A percentile compares a stretch with the other conserved stretches of the same genome.
These are phyloP conservation scores for Sarcophaga peregrina DNA, from an alignment of 1,140 invertebrate genomes.

Conservation along the genomic window DNA sequence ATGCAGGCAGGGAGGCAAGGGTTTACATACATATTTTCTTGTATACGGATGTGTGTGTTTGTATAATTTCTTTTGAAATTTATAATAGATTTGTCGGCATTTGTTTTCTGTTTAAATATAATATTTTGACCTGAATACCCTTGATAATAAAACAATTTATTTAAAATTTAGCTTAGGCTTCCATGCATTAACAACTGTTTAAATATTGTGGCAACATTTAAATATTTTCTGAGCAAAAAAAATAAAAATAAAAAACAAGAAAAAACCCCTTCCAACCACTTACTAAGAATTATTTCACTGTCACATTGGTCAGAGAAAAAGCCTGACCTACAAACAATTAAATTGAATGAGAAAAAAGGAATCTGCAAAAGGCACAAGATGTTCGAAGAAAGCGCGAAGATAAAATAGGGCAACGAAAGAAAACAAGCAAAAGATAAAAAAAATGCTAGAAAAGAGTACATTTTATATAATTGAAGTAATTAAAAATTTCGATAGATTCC, in stretches of 20 bases:
- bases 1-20: too few species aligned
- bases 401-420: background rate
- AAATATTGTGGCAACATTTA: slow-evolving; percentile 23
- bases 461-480: slow-evolving; percentile 15
- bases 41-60: too few species aligned
- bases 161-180: background rate
- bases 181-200: slow-evolving; percentile 16
- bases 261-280: background rate
- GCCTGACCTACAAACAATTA: slow-evolving; percentile 22
- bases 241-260: background rate
- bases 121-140: background rate
- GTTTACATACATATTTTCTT: too few species aligned
- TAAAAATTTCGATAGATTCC: background rate
- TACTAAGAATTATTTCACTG: slow-evolving; percentile 1
- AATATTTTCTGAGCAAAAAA: background rate
- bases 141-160: background rate
- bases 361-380: background rate
- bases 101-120: too few species aligned
- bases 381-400: background rate
- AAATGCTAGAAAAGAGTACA: background rate
- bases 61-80: too few species aligned
- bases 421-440: background rate
- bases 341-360: slow-evolving; percentile 1
- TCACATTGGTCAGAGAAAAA: slow-evolving; percentile 2
- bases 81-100: too few species aligned